phyloP scores from a whole-genome alignment of 2,888 invertebrate species.

The Tolmerus cingulatus region DNA sequence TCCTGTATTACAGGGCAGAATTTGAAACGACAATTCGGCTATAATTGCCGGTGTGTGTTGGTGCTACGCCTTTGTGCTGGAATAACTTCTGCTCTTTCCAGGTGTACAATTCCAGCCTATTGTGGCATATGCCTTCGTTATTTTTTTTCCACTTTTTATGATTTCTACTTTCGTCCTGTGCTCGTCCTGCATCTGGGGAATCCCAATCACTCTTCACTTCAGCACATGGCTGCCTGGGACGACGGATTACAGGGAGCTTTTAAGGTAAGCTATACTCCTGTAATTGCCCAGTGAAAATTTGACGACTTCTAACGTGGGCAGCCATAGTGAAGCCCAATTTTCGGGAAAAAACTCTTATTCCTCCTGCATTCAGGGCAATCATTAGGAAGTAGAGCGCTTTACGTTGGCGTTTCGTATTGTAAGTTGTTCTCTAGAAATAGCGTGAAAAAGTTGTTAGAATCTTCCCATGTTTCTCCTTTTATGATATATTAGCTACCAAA shows the following conservation, averaged over 20 bases:
- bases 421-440: neutral
- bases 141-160: conserved; percentile 15
- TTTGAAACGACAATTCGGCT: conserved; percentile 27
- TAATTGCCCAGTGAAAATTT: conserved; percentile 22
- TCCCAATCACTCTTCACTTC: conserved; percentile 23
- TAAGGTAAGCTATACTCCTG: neutral
- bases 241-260: neutral
- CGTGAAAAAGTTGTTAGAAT: neutral
- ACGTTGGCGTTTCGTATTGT: neutral
- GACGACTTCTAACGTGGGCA: neutral
- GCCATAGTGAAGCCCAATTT: neutral
- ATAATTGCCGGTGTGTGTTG: conserved; percentile 29
- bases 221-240: neutral
- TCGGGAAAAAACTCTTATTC: neutral
- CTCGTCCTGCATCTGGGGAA: neutral
- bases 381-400: neutral
- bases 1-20: neutral
- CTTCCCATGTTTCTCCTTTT: neutral
- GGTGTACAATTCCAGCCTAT: neutral
- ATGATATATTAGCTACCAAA: neutral
- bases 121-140: neutral
- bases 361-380: neutral
- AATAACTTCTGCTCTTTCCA: conserved; percentile 9
- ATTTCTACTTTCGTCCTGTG: neutral
- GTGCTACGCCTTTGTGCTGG: neutral